Percentiles rank a stretch among this genome's conserved stretches.
phyloP scores from a whole-genome alignment of 2,888 invertebrate species.

The Monopis laevigella region DNA sequence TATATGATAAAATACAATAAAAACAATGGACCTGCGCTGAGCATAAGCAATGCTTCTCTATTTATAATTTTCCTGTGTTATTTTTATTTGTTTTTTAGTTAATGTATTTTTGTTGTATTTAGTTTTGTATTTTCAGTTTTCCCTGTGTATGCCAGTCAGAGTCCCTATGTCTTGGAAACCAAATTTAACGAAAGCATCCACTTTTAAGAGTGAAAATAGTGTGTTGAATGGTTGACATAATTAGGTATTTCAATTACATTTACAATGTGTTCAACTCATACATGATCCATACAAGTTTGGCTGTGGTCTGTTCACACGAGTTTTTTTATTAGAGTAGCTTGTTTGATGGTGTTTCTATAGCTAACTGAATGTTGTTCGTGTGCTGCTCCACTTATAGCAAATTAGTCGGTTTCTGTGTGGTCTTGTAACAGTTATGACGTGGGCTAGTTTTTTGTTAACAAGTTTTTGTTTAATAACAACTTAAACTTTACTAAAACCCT shows the following conservation, averaged over 20 bases:
- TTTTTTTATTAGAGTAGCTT: slow-evolving; percentile 47
- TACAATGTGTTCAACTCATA: slow-evolving; percentile 1
- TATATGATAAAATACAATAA: too few species aligned
- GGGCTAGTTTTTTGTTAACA: slow-evolving; percentile 1
- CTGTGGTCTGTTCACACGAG: slow-evolving; percentile 1
- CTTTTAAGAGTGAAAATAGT: slow-evolving; percentile 68
- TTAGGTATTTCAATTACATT: slow-evolving; percentile 7
- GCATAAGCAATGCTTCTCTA: slow-evolving; percentile 3
- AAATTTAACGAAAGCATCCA: slow-evolving; percentile 65
- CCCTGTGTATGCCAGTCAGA: slow-evolving; percentile 67
- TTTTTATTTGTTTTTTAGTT: slow-evolving; percentile 10
- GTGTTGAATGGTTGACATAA: slow-evolving; percentile 59
- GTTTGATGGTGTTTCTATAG: slow-evolving; percentile 59
- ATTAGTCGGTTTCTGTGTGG: slow-evolving; percentile 8
- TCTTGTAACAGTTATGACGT: slow-evolving; percentile 1
- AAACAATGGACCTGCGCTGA: too few species aligned
- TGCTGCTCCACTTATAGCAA: slow-evolving; percentile 8
- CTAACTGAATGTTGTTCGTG: slow-evolving; percentile 25
- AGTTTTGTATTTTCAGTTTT: slow-evolving; percentile 58
- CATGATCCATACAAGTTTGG: slow-evolving; percentile 1
- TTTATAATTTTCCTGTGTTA: slow-evolving; percentile 5
- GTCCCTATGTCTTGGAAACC: slow-evolving; percentile 66
- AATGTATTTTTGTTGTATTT: slow-evolving; percentile 25
- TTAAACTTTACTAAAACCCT: too few species aligned
- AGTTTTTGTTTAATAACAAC: too few species aligned